Base-by-base conservation (phyloP, 1,140 invertebrate genomes). In the Chironomus striatipennis region DNA sequence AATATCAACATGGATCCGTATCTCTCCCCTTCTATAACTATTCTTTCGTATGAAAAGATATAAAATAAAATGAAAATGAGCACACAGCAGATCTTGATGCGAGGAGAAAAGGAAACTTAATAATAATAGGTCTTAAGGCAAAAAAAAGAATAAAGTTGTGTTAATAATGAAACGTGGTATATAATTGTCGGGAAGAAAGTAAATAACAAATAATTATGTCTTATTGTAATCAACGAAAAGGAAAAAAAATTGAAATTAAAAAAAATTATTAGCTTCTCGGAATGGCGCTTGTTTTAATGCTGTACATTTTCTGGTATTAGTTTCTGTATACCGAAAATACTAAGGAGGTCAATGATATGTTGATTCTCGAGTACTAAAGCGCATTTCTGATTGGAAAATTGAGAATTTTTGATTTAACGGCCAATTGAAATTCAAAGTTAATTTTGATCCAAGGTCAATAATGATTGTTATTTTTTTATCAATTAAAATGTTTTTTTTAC, bases 181-280 rank as follows among this genome's bases (percentile, higher is more conserved):
- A 70, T 70, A 20, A 21, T 70, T 70, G 17, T 70, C 17, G 17
- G 18, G 65, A 34, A 34, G 65, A 18, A 12, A 18, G 65, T 9
- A 70, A 70, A 18, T 70, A 21, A 70, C 17, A 70, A 70, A 70
- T 70, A 70, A 70, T 70, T 70, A 70, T 70, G 17, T 21, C 20
- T 70, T 20, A 70, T 70, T 70, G 65, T 70, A 70, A 70, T 70
- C 65, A 70, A 70, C 65, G 65, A 70, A 70, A 70, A 20, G 65
- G 10, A 70, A 70, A 70, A 10, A 70, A 70, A 70, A 9, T 70
- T 12, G 12, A 57, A 57, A 15, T 57, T 15, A 57, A 57, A 57
- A 57, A 57, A 57, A 57, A 57, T 15, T 57, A 57, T 57, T 57
- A 57, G 47, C 47, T 57, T 57, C 47, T 57, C 47, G 15, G 47